These are phyloP conservation scores for Tetraodon nigroviridis DNA, from an alignment of 2,113 vertebrate species.

Conservation along the genomic window DNA sequence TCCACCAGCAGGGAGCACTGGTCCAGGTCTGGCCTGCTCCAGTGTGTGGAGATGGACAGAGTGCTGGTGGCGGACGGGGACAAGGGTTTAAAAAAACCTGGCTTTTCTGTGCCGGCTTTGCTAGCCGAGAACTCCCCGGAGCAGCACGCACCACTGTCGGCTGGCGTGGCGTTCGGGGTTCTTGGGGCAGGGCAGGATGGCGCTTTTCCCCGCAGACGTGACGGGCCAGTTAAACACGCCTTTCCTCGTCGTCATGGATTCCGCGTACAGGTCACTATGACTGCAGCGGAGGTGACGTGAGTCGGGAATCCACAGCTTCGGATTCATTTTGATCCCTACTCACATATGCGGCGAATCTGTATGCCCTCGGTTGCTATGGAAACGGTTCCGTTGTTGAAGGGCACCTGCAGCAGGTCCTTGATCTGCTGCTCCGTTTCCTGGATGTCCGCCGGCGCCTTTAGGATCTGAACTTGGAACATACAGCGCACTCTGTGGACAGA, in stretches of 20 bases:
- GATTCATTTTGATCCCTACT: not conserved
- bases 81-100: not conserved
- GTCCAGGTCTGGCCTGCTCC: slow-evolving; percentile 71
- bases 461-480: slow-evolving; percentile 66
- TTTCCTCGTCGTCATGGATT: slow-evolving; percentile 62
- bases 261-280: slow-evolving; percentile 71
- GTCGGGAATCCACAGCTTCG: not conserved
- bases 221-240: slow-evolving; percentile 77
- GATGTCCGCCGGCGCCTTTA: slow-evolving; percentile 21
- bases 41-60: slow-evolving; percentile 61
- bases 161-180: slow-evolving; percentile 58
- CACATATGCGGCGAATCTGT: slow-evolving; percentile 68
- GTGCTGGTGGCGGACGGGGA: slow-evolving; percentile 38
- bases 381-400: slow-evolving; percentile 38
- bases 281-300: not conserved
- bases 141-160: slow-evolving; percentile 76
- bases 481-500: slow-evolving; percentile 54
- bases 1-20: slow-evolving; percentile 71
- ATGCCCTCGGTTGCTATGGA: slow-evolving; percentile 46
- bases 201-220: slow-evolving; percentile 61
- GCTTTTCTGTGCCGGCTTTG: not conserved
- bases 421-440: slow-evolving; percentile 49
- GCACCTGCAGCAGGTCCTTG: slow-evolving; percentile 22
- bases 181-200: slow-evolving; percentile 63
- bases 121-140: not conserved